Conservation (phyloP, 2,113 vertebrate genomes). For the Gulo gulo region DNA sequence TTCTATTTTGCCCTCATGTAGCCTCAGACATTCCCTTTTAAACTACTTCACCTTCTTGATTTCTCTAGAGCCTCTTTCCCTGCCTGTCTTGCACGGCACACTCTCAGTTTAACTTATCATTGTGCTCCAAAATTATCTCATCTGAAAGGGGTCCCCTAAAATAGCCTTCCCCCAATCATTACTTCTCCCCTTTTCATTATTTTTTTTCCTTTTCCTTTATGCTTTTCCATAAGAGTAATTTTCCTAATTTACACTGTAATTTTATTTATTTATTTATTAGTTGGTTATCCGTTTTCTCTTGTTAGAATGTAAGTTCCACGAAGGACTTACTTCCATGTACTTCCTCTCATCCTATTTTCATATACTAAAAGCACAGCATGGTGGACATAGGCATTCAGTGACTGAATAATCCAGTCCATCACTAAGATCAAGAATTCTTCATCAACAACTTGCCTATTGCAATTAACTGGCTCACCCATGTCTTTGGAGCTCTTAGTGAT, state of each 20-base stretch:
- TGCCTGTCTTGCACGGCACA: accelerated
- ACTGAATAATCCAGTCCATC: not conserved
- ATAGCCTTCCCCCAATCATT: not conserved
- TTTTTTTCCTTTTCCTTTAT: not conserved
- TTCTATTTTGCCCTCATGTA: not conserved
- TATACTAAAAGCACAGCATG: not conserved
- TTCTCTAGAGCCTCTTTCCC: not conserved
- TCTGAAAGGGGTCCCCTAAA: not conserved
- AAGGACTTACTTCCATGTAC: not conserved
- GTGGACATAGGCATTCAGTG: not conserved
- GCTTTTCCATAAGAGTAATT: not conserved
- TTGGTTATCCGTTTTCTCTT: not conserved
- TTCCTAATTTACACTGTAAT: not conserved
- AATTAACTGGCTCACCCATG: not conserved
- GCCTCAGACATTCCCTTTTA: not conserved
- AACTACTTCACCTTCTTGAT: not conserved
- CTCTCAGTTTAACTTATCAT: not conserved
- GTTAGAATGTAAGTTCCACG: not conserved
- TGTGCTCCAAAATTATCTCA: not conserved
- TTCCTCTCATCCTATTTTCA: not conserved
- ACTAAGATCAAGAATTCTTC: not conserved
- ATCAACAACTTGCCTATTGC: not conserved
- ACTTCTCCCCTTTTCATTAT: not conserved
- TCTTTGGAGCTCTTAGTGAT: not conserved
- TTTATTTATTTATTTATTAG: not conserved